Base-by-base conservation (phyloP, 2,113 vertebrate species). In the Eudyptes chrysolophus region DNA sequence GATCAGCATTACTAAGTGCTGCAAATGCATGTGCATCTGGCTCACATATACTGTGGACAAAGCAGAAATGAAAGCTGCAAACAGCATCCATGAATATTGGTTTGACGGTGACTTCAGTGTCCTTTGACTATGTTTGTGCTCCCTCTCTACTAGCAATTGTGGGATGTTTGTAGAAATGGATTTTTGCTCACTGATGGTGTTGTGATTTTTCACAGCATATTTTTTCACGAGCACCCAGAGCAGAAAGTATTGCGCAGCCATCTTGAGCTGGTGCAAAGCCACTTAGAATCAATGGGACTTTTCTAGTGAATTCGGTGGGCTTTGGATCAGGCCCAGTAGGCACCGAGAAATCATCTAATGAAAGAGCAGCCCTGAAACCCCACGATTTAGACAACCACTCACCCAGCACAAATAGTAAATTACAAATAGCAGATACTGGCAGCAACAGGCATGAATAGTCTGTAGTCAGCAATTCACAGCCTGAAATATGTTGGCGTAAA, bases 381-480 rank as follows among this genome's bases (percentile, higher is more conserved):
- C 2, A 1, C 78, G 83, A 71, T 86, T 93, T 84, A 88, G 66
- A 27, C 85, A 95, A 80, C 55, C 38, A 65, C 75, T 96, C 92
- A 89, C 75, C 90, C 88, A 84, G 94, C 91, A 91, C 80, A 94
- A 94, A 92, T 1, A 86, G 72, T 79, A 90, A 94, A 94, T 97
- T 93, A 90, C 54, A 70, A 88, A 62, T 49, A 90, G 90, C 95
- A 95, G 95, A 83, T 65, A 85, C 82, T 90, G 94, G 92, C 94
- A 94, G 94, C 87, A 86, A 87, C 87, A 92, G 79, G 75, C 95
- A 58, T 3, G 44, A 90, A 84, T 46, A 58, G 46, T 26, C 92
- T 48, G 55, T 19, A 97, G 95, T 97, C 95, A 95, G 97, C 96
- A 92, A 55, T 82, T 92, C 90, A 78, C 55, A 84, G 90, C 49